phyloP scores from a whole-genome alignment of 2,797 vertebrate genomes.

The Xenops minutus region DNA sequence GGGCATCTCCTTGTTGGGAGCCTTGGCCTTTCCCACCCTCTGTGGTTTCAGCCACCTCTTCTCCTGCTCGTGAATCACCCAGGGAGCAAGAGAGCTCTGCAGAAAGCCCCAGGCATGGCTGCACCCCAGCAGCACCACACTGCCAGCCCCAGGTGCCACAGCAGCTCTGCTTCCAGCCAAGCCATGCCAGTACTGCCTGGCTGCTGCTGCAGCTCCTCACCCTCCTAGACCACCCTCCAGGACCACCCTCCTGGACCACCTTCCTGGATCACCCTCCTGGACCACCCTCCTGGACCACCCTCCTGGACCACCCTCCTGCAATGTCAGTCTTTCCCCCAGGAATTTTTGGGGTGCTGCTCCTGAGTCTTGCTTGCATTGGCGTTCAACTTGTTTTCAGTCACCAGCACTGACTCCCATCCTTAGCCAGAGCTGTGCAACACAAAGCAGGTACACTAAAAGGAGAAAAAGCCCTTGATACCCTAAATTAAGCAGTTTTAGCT shows the following conservation, averaged over 20 bases:
- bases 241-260: neutral
- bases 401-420: neutral
- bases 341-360: neutral
- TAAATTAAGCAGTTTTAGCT: neutral
- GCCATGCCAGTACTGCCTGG: fast-evolving
- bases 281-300: neutral
- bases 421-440: neutral
- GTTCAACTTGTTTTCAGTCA: neutral
- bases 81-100: neutral
- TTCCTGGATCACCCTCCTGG: neutral
- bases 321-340: neutral
- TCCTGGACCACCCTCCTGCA: neutral
- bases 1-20: neutral
- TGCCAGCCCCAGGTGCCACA: neutral
- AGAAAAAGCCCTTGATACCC: neutral
- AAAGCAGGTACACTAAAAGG: neutral
- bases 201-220: neutral
- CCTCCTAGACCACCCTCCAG: neutral
- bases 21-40: neutral
- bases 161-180: neutral
- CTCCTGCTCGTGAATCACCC: neutral
- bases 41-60: neutral
- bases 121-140: fast-evolving
- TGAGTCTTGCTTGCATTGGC: fast-evolving
- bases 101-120: neutral